These are phyloP conservation scores for Pammene aurita DNA, from an alignment of 2,888 invertebrate species.

Conservation along the genomic window DNA sequence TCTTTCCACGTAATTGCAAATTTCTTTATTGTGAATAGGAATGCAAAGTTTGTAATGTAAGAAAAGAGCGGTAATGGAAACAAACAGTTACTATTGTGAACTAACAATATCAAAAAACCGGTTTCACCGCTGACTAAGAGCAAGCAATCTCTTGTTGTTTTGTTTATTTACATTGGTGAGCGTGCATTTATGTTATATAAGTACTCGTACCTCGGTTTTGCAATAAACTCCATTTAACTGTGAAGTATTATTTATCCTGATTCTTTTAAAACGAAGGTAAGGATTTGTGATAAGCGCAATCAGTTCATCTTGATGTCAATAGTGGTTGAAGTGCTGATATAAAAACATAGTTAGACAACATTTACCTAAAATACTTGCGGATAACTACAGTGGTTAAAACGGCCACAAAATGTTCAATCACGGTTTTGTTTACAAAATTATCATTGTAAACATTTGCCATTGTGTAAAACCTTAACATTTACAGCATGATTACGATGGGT, in stretches of 20 bases:
- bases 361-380: neutral
- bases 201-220: neutral
- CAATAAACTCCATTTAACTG: neutral
- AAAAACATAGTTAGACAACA: neutral
- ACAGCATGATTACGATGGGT: neutral
- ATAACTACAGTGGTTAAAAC: too few species aligned
- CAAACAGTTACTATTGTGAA: slow-evolving; percentile 25
- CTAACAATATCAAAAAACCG: slow-evolving; percentile 60
- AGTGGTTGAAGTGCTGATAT: slow-evolving; percentile 8
- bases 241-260: too few species aligned
- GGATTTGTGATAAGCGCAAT: neutral
- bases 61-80: slow-evolving; percentile 10
- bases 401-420: too few species aligned
- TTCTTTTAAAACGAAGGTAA: too few species aligned
- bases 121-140: slow-evolving; percentile 57
- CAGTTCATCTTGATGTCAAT: slow-evolving; percentile 6
- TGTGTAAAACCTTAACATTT: too few species aligned
- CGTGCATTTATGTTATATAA: neutral
- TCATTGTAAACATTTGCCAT: neutral
- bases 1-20: neutral
- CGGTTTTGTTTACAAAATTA: neutral
- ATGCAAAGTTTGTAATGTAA: neutral
- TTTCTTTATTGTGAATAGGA: neutral
- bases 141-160: slow-evolving; percentile 44
- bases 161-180: slow-evolving; percentile 20